Percentiles rank a stretch among this genome's conserved stretches.
Evolutionary conservation across 64 coral and sea anemone genomes (phyloP).

Genomic region (Montipora efflorescens): DNA sequence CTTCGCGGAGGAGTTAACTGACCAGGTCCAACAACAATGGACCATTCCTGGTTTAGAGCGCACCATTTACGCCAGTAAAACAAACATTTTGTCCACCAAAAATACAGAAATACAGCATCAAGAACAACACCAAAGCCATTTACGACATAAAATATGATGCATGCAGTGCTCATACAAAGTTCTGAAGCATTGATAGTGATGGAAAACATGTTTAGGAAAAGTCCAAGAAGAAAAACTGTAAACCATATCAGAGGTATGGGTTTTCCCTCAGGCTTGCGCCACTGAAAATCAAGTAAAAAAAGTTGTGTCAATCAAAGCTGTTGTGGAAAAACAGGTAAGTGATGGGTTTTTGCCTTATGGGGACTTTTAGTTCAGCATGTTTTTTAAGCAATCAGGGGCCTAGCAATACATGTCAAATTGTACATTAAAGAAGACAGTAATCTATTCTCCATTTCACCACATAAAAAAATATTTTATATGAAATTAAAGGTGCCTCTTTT

Average conservation of each 20-base stretch:
- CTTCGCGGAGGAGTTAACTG: slow-evolving; percentile 7
- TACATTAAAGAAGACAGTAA: too few relatives aligned
- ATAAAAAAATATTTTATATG: too few relatives aligned
- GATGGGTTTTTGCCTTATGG: too few relatives aligned
- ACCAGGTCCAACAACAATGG: slow-evolving; percentile 60
- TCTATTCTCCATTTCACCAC: too few relatives aligned
- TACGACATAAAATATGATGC: slow-evolving; percentile 93
- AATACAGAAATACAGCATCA: slow-evolving; percentile 90
- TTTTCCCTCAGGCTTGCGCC: slow-evolving; percentile 90
- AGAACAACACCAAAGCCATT: slow-evolving; percentile 96
- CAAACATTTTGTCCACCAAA: slow-evolving; percentile 95
- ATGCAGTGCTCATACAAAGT: slow-evolving; percentile 84
- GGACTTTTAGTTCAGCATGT: too few relatives aligned
- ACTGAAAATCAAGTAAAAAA: slow-evolving; percentile 62
- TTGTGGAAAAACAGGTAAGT: too few relatives aligned
- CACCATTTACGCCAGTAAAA: slow-evolving; percentile 97
- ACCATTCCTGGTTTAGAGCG: slow-evolving; percentile 92
- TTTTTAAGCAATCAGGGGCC: too few relatives aligned
- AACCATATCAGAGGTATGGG: slow-evolving; percentile 94
- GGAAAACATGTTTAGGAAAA: slow-evolving; percentile 92
- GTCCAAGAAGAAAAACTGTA: slow-evolving; percentile 86
- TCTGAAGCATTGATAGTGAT: slow-evolving; percentile 94
- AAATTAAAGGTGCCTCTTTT: too few relatives aligned
- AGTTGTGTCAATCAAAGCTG: neutral
- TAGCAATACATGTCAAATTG: too few relatives aligned